Evolutionary conservation across 1,140 invertebrate genomes (phyloP).

Genomic region (Temnothorax curvispinosus): DNA sequence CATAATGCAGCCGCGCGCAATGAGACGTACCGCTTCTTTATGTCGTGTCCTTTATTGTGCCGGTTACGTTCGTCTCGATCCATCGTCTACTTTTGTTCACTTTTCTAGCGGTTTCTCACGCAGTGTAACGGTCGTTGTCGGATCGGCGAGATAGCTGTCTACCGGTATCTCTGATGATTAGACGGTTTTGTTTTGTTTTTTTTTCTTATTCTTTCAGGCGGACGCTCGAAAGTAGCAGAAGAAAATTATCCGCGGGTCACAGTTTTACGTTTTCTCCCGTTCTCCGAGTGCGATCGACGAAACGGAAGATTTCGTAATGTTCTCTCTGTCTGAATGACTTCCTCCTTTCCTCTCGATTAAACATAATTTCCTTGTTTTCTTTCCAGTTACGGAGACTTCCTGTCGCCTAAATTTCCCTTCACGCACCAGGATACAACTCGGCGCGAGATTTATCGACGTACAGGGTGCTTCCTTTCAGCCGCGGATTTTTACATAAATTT

Average conservation of each 20-base stretch:
- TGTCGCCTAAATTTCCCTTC: background rate
- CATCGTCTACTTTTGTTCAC: constrained; percentile 19
- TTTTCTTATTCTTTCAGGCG: background rate
- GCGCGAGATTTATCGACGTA: background rate
- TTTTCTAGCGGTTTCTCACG: background rate
- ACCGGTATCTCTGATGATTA: background rate
- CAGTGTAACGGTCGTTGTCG: constrained; percentile 9
- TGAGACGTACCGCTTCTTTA: constrained; percentile 47
- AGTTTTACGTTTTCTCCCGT: background rate
- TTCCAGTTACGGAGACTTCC: background rate
- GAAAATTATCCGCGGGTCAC: too few relatives aligned
- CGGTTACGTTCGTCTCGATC: constrained; percentile 18
- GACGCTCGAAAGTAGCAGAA: background rate
- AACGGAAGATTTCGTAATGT: background rate
- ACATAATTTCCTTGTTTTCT: background rate
- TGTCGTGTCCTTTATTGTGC: constrained; percentile 32
- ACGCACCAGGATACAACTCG: background rate
- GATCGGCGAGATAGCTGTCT: background rate
- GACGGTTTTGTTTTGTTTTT: background rate
- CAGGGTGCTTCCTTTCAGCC: background rate
- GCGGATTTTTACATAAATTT: background rate
- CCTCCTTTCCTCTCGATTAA: background rate
- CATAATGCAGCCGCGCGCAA: constrained; percentile 7
- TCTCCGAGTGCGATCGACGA: background rate
- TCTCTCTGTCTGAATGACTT: background rate